phyloP scores from a whole-genome alignment of 2,888 invertebrate genomes.

The Nomada goodeniana region DNA sequence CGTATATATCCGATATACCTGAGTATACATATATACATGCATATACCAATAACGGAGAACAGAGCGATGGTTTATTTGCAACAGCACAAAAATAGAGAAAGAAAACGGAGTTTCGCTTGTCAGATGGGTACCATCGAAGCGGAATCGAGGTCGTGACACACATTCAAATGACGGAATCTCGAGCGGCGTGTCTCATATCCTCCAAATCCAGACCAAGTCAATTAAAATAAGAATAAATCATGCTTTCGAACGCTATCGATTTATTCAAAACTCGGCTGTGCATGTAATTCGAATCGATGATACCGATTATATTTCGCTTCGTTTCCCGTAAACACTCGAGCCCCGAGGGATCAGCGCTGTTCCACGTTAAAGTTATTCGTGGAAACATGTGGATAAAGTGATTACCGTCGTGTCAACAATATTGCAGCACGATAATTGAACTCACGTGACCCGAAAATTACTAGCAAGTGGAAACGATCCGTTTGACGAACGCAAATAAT shows the following conservation, averaged over 20 bases:
- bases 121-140: conserved; percentile 56
- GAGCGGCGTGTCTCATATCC: conserved; percentile 27
- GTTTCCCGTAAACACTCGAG: not conserved
- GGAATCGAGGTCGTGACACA: conserved; percentile 69
- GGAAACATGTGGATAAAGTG: not conserved
- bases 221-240: conserved; percentile 26
- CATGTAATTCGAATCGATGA: not conserved
- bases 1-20: no score
- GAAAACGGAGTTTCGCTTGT: conserved; percentile 60
- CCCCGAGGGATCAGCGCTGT: no score
- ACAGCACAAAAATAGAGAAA: conserved; percentile 13
- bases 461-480: no score
- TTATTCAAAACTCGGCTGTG: not conserved
- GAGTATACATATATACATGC: not conserved
- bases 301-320: not conserved
- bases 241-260: not conserved
- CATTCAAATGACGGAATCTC: conserved; percentile 62
- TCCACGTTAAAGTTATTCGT: not conserved
- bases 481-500: conserved; percentile 8
- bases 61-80: conserved; percentile 17
- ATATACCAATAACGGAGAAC: conserved; percentile 5
- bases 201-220: conserved; percentile 29
- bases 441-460: conserved; percentile 4
- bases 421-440: not conserved
- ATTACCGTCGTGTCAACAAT: not conserved